Base-by-base conservation (phyloP, 2,888 invertebrate species). In the Dusona sp. region DNA sequence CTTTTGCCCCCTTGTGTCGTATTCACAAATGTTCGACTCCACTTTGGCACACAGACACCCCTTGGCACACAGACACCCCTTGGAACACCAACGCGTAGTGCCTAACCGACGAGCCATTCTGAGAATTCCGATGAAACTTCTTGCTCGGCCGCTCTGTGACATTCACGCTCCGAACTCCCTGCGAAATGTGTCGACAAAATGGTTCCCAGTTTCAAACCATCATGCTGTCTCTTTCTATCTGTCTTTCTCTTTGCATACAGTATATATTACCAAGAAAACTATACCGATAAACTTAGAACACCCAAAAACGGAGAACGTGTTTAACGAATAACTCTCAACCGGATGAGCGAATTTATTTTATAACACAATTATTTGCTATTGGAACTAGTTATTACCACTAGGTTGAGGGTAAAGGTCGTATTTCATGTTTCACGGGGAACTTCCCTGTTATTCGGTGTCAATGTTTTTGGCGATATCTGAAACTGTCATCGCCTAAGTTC, bases 111-210 rank as follows among this genome's bases (percentile, higher is more conserved):
- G 61, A 74, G 80, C 85, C 80, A 84, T 87, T 83, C 80, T 70
- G 83, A 79, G 88, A 86, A 88, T 83, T 87, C 80, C 84, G 70
- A 82, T 74, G 84, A 85, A 87, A 84, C 75, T 87, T 88, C 80
- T 64, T 79, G n/a, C 84, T 74, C 68, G 54, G n/a, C 79, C 79
- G 29, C 68, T 38, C 38, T 13, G 67, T 45, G 67, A 79, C 84
- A 79, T 79, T 79, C 48, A 68, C 48, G 61, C 25, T 51, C 70
- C 45, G 54, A 48, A 65, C 51, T 4, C 42, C 29, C 29, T n/a
- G n/a, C 13, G 33, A 84, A 74, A 79, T 36, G 74, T 68, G 68
- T 74, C 79, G 74, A 84, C 84, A 38, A 74, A 79, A 74, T 75
- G 79, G 25, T 70, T 73, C 61, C 25, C 29, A 74, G 68, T 74